Evolutionary conservation across 92 coral and sea anemone species (phyloP).

Genomic region (Metridium senile): DNA sequence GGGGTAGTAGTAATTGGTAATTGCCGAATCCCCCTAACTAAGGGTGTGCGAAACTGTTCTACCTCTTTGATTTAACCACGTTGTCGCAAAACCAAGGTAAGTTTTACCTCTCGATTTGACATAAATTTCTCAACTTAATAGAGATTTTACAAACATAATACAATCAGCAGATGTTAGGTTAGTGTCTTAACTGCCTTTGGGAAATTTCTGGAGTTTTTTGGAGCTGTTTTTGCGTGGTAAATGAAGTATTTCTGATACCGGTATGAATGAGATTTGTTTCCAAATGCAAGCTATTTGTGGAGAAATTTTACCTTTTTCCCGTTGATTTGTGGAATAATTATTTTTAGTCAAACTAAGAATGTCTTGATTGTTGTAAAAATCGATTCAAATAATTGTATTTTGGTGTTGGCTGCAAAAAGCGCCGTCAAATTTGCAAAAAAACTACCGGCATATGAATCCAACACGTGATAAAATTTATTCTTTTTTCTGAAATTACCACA

Average conservation of each 20-base stretch:
- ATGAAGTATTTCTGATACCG: conserved; percentile 4
- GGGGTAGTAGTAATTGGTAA: conserved; percentile 37
- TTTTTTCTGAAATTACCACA: background rate
- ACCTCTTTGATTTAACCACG: conserved; percentile 81
- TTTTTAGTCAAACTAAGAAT: background rate
- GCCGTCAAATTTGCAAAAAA: background rate
- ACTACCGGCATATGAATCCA: background rate
- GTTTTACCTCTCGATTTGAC: conserved; percentile 1
- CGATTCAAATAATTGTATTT: background rate
- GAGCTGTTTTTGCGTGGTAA: background rate
- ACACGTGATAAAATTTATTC: background rate
- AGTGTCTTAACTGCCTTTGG: background rate
- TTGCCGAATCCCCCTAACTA: conserved; percentile 52
- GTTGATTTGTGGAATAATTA: background rate
- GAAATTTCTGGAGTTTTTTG: background rate
- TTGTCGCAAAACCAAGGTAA: conserved; percentile 52
- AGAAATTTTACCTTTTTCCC: background rate
- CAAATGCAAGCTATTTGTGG: background rate
- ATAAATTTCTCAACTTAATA: background rate
- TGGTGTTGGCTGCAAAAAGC: background rate
- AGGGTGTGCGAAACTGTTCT: conserved; percentile 53
- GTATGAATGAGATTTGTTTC: background rate
- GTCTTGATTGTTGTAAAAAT: background rate
- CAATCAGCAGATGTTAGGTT: background rate
- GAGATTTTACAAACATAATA: background rate